These are phyloP conservation scores for Lepilemur ruficaudatus DNA, from an alignment of 2,797 vertebrate genomes.

Conservation along the genomic window DNA sequence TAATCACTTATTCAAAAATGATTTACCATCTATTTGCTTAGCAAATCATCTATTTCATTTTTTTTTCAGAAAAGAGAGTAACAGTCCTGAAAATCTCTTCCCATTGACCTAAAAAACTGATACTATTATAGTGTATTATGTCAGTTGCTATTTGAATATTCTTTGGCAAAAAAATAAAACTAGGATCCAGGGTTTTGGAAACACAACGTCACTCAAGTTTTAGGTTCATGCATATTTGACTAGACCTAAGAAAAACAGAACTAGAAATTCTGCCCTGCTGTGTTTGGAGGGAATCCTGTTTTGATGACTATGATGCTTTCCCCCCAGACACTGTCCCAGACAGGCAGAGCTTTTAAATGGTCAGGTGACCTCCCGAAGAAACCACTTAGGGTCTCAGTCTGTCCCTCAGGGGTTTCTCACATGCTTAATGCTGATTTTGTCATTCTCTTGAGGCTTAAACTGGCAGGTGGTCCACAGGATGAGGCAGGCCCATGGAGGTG, in stretches of 20 bases:
- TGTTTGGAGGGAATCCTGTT: not conserved
- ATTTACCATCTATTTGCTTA: not conserved
- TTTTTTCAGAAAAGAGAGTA: not conserved
- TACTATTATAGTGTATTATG: not conserved
- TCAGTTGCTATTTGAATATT: not conserved
- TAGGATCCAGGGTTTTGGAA: not conserved
- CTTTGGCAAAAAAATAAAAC: not conserved
- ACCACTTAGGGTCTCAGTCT: not conserved
- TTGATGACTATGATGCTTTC: not conserved
- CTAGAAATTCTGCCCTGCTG: not conserved
- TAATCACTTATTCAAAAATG: not conserved
- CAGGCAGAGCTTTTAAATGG: not conserved
- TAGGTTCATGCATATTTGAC: not conserved
- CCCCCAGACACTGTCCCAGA: not conserved
- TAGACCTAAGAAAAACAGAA: not conserved
- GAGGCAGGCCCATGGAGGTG: rapidly evolving
- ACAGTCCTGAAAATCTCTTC: not conserved
- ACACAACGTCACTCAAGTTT: not conserved
- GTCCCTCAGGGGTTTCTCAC: not conserved
- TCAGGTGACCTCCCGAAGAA: not conserved
- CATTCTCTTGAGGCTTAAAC: not conserved
- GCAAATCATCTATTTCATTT: not conserved
- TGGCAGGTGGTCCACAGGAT: not conserved
- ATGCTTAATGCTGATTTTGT: not conserved
- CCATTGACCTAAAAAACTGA: not conserved